Conservation (phyloP, 2,797 vertebrate genomes). For the Scleropages formosus region DNA sequence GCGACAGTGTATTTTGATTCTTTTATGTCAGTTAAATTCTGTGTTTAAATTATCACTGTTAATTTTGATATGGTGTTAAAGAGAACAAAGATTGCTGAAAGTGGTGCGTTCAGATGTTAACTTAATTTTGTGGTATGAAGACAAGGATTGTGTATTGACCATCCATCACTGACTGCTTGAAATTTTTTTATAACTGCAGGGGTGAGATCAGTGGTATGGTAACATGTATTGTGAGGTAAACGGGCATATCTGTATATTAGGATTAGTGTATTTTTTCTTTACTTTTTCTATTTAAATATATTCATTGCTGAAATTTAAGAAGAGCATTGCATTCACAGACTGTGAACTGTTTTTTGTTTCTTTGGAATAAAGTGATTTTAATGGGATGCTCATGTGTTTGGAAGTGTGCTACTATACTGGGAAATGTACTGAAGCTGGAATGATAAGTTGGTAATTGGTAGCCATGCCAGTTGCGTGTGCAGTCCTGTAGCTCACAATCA, state of each 20-base stretch:
- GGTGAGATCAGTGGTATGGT: background rate
- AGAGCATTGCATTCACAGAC: slow-evolving; percentile 59
- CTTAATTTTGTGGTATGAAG: no score
- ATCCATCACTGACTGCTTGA: background rate
- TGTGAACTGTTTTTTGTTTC: slow-evolving; percentile 60
- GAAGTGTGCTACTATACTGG: slow-evolving; percentile 22
- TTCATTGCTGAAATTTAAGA: slow-evolving; percentile 57
- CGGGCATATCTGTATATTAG: slow-evolving; percentile 48
- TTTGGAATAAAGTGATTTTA: slow-evolving; percentile 74
- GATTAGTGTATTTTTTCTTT: slow-evolving; percentile 40
- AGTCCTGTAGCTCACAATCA: background rate
- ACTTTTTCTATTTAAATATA: slow-evolving; percentile 75
- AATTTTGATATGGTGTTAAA: slow-evolving; percentile 13
- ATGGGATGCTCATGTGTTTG: slow-evolving; percentile 44
- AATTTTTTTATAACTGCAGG: background rate
- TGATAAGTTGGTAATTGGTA: background rate
- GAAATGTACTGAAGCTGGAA: background rate
- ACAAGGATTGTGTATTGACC: background rate
- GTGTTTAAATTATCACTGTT: slow-evolving; percentile 24
- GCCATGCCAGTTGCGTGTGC: background rate
- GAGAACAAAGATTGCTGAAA: background rate
- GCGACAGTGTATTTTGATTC: slow-evolving; percentile 14
- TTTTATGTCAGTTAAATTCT: slow-evolving; percentile 28
- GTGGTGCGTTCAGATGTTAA: background rate
- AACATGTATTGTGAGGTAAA: background rate